Base-by-base conservation (phyloP, 2,113 vertebrate genomes). In the Vicugna pacos region DNA sequence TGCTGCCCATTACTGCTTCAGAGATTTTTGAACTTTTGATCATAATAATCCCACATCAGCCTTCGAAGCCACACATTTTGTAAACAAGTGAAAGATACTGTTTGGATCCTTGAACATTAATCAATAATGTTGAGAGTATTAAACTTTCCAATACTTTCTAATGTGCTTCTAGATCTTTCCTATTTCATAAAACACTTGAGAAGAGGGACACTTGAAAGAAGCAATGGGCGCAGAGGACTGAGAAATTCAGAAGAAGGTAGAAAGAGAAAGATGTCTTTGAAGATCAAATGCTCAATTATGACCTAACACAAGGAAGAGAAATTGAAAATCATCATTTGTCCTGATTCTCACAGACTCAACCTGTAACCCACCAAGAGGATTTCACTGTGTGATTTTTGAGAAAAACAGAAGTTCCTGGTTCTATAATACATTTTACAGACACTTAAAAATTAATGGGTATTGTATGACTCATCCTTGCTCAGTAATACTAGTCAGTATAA, bases 361-460 rank as follows among this genome's bases (percentile, higher is more conserved):
- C 42, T 46, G 1, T 64, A 58, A 86, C 16, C n/a, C 5, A 82
- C 5, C 50, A 15, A 48, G n/a, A 38, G 48, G 8, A 92, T 92
- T 95, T 91, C 5, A 83, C 38, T 1, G 7, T 30, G 62, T 82
- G 46, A 93, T 77, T 28, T 89, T 73, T 76, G 65, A 67, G 48
- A 87, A 90, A 60, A 95, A 52, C 26, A 56, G 14, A 91, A n/a
- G 6, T 92, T 77, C 24, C 60, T 48, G 5, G 11, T 65, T 95
- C 56, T 46, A 32, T 64, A 90, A 73, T 50, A 88, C 11, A 48
- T 69, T 76, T 64, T 17, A 52, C 35, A 91, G 67, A n/a, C 16
- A n/a, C 73, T 94, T 93, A 85, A 90, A 94, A 89, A 73, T 94
- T 94, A 97, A 94, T 69, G 8, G 35, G 52, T 75, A 65, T 48